These are phyloP conservation scores for Andricus quercusramuli DNA, from an alignment of 2,888 invertebrate genomes.

Conservation along the genomic window DNA sequence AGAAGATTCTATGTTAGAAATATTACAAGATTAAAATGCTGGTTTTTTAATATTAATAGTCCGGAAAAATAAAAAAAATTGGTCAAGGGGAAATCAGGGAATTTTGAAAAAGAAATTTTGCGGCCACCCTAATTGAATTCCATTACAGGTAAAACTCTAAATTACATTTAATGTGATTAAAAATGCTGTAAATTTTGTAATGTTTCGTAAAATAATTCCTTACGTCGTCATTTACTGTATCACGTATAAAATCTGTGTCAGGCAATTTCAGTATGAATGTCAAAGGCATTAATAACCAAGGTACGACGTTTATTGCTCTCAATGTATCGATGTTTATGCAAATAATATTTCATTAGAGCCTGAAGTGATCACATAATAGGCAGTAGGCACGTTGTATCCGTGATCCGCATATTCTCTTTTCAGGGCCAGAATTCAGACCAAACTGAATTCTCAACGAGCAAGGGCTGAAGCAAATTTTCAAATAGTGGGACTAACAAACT, in stretches of 20 bases:
- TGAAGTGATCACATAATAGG: neutral
- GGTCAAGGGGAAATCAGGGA: no score
- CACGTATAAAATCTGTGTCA: neutral
- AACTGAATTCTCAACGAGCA: neutral
- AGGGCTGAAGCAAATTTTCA: neutral
- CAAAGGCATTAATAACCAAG: neutral
- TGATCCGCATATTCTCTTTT: constrained; percentile 4
- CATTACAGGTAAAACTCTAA: no score
- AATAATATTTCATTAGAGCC: neutral
- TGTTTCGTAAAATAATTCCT: no score
- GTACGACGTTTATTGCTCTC: neutral
- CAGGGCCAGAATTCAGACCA: neutral
- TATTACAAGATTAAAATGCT: no score
- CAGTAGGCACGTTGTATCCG: neutral
- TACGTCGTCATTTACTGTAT: neutral
- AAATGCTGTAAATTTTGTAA: neutral
- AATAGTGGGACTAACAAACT: neutral
- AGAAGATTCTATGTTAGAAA: no score
- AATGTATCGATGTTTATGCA: constrained; percentile 7
- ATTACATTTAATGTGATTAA: neutral
- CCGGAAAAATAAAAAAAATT: no score
- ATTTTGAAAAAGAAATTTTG: no score
- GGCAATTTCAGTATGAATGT: neutral
- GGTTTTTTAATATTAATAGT: no score
- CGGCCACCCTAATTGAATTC: no score